Evolutionary conservation across 1,140 invertebrate species (phyloP), one percentile per base, ranked within the genome.

Genomic region (Drosophila jambulina): DNA sequence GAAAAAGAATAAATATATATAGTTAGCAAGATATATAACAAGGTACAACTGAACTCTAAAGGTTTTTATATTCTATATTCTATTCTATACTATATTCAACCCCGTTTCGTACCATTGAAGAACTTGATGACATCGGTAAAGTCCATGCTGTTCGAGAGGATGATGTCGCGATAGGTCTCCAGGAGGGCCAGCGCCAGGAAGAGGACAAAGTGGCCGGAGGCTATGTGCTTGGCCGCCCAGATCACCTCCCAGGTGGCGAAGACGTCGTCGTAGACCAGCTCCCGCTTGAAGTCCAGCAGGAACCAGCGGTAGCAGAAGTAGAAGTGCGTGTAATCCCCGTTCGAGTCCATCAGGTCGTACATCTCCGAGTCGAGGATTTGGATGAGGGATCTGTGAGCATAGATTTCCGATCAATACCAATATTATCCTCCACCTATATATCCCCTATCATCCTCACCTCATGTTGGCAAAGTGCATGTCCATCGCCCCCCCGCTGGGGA

Each of bases 121-220:
- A 99, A 99, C 92, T 98, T 99, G 88, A 99, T 99, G 78, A 99
- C 98, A 93, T 99, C 98, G 3, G 98, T 99, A 93, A 98, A 99
- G 92, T 99, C 98, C 98, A 99, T 99, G 78, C 96, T 95, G 93
- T 99, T 99, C 57, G 97, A 96, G 38, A 49, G 94, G 42, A 99
- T 98, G 69, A 99, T 98, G 91, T 99, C 98, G 57, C 98, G 93
- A 93, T 99, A 99, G 67, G 97, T 97, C 93, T 98, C 97, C 1
- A 99, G 95, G 45, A 99, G 93, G 1, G 98, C 97, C 40, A 99
- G 94, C 0, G 98, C 98, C 71, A 99, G 95, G 93, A 99, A 99
- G 23, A 99, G 93, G 48, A 98, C 97, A 94, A 99, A 99, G 93
- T 98, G 96, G 32, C 95, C 94, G 0, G 97, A 98, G 23, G 97